These are phyloP conservation scores for Dryadula phaetusa DNA, from an alignment of 2,888 invertebrate genomes.

Conservation along the genomic window DNA sequence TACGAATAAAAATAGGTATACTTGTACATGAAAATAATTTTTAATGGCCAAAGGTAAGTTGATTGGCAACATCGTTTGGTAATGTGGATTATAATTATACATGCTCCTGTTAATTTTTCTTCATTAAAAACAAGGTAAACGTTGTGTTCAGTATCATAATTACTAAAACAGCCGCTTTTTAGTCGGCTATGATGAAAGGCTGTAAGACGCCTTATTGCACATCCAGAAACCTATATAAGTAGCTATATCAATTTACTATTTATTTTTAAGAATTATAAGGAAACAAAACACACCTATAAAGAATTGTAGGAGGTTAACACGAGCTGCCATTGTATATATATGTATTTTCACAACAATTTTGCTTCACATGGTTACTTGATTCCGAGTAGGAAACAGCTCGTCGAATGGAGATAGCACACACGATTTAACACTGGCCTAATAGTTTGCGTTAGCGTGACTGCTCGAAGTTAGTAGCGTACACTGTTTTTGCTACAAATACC, in stretches of 20 bases:
- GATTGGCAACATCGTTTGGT: conserved; percentile 37
- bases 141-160: conserved; percentile 39
- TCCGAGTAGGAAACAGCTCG: conserved; percentile 31
- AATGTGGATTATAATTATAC: conserved; percentile 37
- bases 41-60: conserved; percentile 14
- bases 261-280: neutral
- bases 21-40: conserved; percentile 31
- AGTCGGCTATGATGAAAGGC: conserved; percentile 28
- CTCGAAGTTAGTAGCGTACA: conserved; percentile 58
- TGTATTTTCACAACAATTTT: conserved; percentile 30
- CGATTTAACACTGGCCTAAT: conserved; percentile 70
- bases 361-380: conserved; percentile 30
- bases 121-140: conserved; percentile 41
- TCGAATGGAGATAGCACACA: conserved; percentile 71
- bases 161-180: conserved; percentile 31
- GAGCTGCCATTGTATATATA: conserved; percentile 28
- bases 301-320: conserved; percentile 10
- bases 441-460: conserved; percentile 70
- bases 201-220: conserved; percentile 1
- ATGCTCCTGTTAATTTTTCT: conserved; percentile 40
- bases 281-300: neutral
- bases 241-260: neutral
- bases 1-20: conserved; percentile 59
- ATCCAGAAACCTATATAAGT: neutral
- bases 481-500: conserved; percentile 67